Evolutionary conservation across 2,797 vertebrate genomes (phyloP).

Genomic region (Malurus leucopterus): DNA sequence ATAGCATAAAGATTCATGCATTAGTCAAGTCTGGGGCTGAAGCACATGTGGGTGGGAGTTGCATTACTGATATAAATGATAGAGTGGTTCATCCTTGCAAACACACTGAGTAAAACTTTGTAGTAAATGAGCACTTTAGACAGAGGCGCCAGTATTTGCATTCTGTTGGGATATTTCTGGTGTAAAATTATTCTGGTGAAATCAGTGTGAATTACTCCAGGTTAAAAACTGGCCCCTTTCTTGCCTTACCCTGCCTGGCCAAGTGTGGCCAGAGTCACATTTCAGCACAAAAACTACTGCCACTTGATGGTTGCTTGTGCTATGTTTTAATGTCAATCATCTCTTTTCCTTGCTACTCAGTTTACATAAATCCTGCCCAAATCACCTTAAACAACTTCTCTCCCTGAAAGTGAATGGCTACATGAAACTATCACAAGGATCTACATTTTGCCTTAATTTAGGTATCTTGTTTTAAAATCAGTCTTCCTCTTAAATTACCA

Average conservation of each 20-base stretch:
- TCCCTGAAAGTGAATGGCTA: neutral
- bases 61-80: neutral
- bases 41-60: neutral
- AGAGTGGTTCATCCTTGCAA: conserved; percentile 1
- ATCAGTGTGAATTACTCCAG: neutral
- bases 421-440: neutral
- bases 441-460: neutral
- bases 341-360: neutral
- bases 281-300: neutral
- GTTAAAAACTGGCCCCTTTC: neutral
- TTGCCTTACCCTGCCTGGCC: neutral
- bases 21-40: conserved; percentile 12
- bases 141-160: neutral
- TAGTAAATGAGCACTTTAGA: neutral
- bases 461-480: neutral
- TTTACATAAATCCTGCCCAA: neutral
- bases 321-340: neutral
- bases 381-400: neutral
- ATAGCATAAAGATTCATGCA: neutral
- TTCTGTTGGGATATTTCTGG: neutral
- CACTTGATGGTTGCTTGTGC: neutral
- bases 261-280: neutral
- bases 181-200: neutral
- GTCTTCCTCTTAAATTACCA: neutral
- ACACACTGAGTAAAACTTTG: neutral